Base-by-base conservation (phyloP, 37 sponge, comb jelly and placozoan species). In the Diacarnus erythraeanus region DNA sequence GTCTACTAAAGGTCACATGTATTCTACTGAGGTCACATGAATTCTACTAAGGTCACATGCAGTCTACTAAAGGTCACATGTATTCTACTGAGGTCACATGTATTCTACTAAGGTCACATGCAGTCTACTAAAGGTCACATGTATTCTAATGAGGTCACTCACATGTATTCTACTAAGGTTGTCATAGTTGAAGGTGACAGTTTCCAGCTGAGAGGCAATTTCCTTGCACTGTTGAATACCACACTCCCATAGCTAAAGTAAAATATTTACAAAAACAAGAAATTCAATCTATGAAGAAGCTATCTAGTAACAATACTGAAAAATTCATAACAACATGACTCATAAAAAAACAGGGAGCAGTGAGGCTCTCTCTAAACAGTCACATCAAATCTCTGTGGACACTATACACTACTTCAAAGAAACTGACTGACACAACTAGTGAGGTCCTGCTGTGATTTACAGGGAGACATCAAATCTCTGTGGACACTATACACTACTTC, bases 171-270 rank as follows among this genome's bases (percentile, higher is more conserved):
- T 76, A 34, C 79, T 66, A 34, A 93, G 89, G 51, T 83, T 75
- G 31, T 44, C 72, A 40, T 78, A 93, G 70, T 89, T 76, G 69
- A 64, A 93, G 25, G 87, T 80, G 69, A 74, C 77, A 22, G 76
- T 77, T 51, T 93, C 89, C 41, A 78, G 84, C 9, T 92, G 92
- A 39, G 63, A 38, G 25, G 81, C 81, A 8, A 93, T 44, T 34
- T 88, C 93, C 75, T 84, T 88, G 67, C 89, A 87, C 76, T 84
- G 89, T n/a, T 76, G 75, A 77, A 93, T 89, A 25, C 89, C 87
- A 83, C 77, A 86, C 77, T 93, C 94, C 94, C 94, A 93, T 66
- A 93, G 56, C 94, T 93, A 34, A 18, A 23, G 61, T 33, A 56
- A 4, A 4, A 59, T 4, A 59, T 61, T 63, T 22, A 76, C 51